Conservation (phyloP, 2,888 invertebrate species). For the Pteria penguin region DNA sequence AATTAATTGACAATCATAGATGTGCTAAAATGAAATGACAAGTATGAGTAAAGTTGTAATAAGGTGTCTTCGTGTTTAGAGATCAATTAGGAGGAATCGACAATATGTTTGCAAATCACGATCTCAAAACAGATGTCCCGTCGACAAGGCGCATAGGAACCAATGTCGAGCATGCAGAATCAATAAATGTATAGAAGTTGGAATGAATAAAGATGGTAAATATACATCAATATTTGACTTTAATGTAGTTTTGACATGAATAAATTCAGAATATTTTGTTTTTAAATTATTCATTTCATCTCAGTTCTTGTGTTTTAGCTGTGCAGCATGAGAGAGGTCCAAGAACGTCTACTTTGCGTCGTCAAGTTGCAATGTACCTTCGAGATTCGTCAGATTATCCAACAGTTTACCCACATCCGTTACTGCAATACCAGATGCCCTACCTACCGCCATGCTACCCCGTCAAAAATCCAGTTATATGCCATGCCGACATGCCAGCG, state of each 20-base stretch:
- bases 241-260: not conserved
- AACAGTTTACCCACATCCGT: conserved; percentile 3
- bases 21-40: no score
- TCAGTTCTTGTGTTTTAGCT: conserved; percentile 87
- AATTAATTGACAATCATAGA: no score
- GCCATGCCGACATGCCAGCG: conserved; percentile 57
- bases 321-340: conserved; percentile 99
- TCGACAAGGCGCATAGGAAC: conserved; percentile 97
- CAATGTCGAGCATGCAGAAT: conserved; percentile 97
- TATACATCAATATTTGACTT: conserved; percentile 7
- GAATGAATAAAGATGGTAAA: conserved; percentile 98
- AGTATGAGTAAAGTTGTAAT: no score
- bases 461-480: conserved; percentile 16
- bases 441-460: conserved; percentile 9
- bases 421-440: conserved; percentile 8
- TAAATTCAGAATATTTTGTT: no score
- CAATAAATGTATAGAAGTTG: conserved; percentile 92
- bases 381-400: conserved; percentile 82
- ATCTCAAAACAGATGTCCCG: conserved; percentile 90
- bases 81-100: conserved; percentile 96
- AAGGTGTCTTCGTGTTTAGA: conserved; percentile 80
- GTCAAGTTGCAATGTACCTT: conserved; percentile 92
- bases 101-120: conserved; percentile 97
- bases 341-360: conserved; percentile 93
- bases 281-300: no score